Base-by-base conservation (phyloP, 2,888 invertebrate species). In the Clanis bilineata region DNA sequence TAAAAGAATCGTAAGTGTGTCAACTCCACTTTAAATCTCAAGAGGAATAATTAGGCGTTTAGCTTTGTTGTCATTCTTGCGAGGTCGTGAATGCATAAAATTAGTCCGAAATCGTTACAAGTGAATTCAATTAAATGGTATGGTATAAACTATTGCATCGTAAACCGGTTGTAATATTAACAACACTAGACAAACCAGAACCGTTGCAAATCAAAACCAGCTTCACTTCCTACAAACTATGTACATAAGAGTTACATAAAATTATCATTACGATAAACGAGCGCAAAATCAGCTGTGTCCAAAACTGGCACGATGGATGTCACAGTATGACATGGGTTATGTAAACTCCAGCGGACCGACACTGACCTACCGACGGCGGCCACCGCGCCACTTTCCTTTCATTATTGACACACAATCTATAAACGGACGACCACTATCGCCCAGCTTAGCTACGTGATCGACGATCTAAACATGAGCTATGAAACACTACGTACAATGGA, bases 341-440 rank as follows among this genome's bases (percentile, higher is more conserved):
- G 89, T 85, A 90, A 90, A 78, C 67, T 69, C 74, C 68, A 68
- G 61, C 74, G 72, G 76, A 74, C 74, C 88, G 92, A 90, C 91
- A 91, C 89, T 92, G 92, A 91, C 92, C 92, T 82, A 90, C 85
- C 85, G 80, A 68, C 74, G 76, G 70, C 75, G 76, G 80, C 71
- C 80, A 73, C 73, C 82, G 90, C 79, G 85, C 88, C 82, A 90
- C 91, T 91, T 91, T 90, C 90, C 84, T 89, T 90, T 90, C 87
- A 85, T 86, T 90, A 90, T 90, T 89, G 90, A 90, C 91, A 90
- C 87, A 89, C 87, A 82, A 84, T 85, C 84, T 83, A 79, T 80
- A 83, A 79, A 78, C 80, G 79, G 79, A 75, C 78, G 79, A 77
- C 76, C 57, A 79, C 76, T 79, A 82, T 80, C 80, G 76, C 74